These are phyloP conservation scores for Xiphorhynchus erythropygius DNA, from an alignment of 2,797 vertebrate genomes.

Conservation along the genomic window DNA sequence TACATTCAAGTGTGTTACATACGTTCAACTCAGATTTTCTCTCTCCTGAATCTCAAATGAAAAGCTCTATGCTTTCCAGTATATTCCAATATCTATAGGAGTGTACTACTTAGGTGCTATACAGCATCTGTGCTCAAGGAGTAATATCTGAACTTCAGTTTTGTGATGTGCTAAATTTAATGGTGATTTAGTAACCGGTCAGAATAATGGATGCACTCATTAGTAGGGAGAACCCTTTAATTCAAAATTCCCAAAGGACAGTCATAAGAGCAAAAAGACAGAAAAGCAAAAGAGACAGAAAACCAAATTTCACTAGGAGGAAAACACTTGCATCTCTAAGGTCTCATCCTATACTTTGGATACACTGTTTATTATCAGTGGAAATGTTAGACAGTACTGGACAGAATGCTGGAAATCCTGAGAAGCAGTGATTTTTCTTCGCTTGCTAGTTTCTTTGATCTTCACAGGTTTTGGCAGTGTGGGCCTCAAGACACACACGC, in stretches of 20 bases:
- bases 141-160: background rate
- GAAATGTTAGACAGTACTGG: background rate
- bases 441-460: background rate
- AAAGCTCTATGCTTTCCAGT: background rate
- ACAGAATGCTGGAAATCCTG: background rate
- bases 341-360: background rate
- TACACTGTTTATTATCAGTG: background rate
- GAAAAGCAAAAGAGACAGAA: background rate
- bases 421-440: background rate
- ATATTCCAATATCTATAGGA: background rate
- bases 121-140: background rate
- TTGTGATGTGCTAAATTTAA: background rate
- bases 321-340: background rate
- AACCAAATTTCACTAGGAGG: background rate
- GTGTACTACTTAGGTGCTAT: background rate
- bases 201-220: fast-evolving
- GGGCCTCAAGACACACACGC: fast-evolving
- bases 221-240: background rate
- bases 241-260: background rate
- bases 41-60: background rate
- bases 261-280: background rate
- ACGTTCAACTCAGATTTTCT: background rate
- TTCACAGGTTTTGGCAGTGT: fast-evolving
- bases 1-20: background rate
- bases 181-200: background rate